Conservation (phyloP, 2,113 vertebrate genomes). For the Cynopterus brachyotis region DNA sequence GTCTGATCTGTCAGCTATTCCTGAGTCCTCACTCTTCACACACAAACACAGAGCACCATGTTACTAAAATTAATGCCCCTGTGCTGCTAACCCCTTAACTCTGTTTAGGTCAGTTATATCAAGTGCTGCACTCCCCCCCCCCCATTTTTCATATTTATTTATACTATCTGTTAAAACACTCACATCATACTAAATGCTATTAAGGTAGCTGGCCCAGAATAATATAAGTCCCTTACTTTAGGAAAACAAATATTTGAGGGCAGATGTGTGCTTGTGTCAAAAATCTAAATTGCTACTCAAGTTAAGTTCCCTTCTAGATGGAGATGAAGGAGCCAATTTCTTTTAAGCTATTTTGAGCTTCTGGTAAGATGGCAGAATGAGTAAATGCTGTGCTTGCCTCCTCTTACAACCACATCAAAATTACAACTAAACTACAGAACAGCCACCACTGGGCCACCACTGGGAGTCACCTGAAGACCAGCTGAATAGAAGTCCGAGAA, state of each 20-base stretch:
- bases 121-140: neutral
- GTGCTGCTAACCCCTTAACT: neutral
- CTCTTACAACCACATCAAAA: too few relatives aligned
- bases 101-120: neutral
- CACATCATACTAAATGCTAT: neutral
- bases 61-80: neutral
- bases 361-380: too few relatives aligned
- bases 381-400: too few relatives aligned
- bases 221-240: neutral
- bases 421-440: too few relatives aligned
- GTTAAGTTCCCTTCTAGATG: neutral
- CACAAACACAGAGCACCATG: neutral
- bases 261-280: neutral
- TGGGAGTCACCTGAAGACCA: too few relatives aligned
- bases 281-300: neutral
- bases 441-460: too few relatives aligned
- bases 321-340: neutral
- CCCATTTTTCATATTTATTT: conserved; percentile 23
- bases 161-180: neutral
- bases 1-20: neutral
- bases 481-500: too few relatives aligned
- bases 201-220: neutral
- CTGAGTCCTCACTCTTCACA: neutral
- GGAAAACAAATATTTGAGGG: neutral
- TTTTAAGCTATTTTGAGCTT: neutral